phyloP scores from a whole-genome alignment of 2,797 vertebrate species.

The Acestrorhynchus altus region DNA sequence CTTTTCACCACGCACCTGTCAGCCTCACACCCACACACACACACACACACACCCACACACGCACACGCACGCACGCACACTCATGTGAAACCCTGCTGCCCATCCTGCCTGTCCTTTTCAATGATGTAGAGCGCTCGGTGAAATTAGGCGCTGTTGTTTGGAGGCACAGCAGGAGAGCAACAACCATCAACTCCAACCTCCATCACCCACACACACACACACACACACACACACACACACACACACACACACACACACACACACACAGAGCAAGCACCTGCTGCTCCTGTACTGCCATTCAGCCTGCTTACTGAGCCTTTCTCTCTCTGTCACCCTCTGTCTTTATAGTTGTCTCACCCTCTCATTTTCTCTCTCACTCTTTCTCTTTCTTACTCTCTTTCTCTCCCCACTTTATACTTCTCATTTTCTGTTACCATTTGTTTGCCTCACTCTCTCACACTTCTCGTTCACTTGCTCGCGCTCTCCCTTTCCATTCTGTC shows the following conservation, averaged over 20 bases:
- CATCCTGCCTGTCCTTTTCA: conserved; percentile 47
- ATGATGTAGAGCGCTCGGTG: conserved; percentile 40
- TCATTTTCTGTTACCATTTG: not conserved
- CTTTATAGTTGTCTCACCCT: not conserved
- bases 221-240: conserved; percentile 33
- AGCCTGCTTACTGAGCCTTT: not conserved
- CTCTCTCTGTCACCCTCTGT: not conserved
- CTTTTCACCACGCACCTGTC: conserved; percentile 52
- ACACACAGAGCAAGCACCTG: conserved; percentile 39
- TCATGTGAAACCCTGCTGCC: conserved; percentile 50
- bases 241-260: conserved; percentile 32
- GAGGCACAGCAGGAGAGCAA: conserved; percentile 37
- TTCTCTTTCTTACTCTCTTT: conserved; percentile 3
- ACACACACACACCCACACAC: conserved; percentile 59
- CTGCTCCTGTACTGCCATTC: conserved; percentile 34
- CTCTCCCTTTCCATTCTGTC: conserved; percentile 5
- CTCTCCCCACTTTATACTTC: not conserved
- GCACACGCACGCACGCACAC: conserved; percentile 58
- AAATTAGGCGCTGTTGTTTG: conserved; percentile 45
- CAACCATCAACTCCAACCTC: conserved; percentile 50
- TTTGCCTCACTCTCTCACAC: not conserved
- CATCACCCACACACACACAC: conserved; percentile 41
- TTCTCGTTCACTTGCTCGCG: conserved; percentile 7
- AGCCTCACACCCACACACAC: conserved; percentile 35
- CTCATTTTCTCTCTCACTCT: conserved; percentile 19